A percentile compares a stretch with the other conserved stretches of the same genome.
Evolutionary conservation across 2,797 vertebrate genomes (phyloP).

Genomic region (Hirundo rustica): DNA sequence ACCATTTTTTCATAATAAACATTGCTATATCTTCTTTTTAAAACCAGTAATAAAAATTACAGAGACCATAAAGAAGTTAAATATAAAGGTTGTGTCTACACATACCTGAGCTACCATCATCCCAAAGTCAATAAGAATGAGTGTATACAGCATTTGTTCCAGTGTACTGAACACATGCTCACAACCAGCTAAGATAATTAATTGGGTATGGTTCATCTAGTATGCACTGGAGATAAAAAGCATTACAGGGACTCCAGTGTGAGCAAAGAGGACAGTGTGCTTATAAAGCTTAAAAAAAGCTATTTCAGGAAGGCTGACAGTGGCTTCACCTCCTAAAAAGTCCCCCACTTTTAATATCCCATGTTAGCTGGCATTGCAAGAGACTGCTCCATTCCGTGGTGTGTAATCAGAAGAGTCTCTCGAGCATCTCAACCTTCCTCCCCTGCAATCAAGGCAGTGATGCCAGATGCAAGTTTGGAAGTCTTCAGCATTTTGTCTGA

Average conservation of each 20-base stretch:
- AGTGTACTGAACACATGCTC: neutral
- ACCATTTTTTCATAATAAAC: neutral
- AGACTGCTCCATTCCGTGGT: accelerated
- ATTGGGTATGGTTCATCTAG: neutral
- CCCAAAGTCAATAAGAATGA: neutral
- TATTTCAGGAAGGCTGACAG: neutral
- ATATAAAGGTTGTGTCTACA: neutral
- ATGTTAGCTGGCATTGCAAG: neutral
- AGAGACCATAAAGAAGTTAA: neutral
- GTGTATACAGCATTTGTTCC: neutral
- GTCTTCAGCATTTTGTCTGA: slow-evolving; percentile 34
- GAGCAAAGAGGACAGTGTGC: neutral
- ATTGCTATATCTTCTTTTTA: neutral
- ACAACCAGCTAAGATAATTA: neutral
- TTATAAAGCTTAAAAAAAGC: neutral
- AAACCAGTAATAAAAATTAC: neutral
- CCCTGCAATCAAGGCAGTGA: slow-evolving; percentile 11
- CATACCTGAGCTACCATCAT: neutral
- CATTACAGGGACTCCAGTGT: neutral
- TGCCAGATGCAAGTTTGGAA: slow-evolving; percentile 55
- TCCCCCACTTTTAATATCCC: neutral
- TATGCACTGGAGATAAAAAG: neutral
- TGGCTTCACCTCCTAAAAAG: neutral
- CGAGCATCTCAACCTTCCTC: neutral
- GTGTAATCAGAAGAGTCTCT: neutral